Evolutionary conservation across 2,797 vertebrate genomes (phyloP).

Genomic region (Ispidina lecontei): DNA sequence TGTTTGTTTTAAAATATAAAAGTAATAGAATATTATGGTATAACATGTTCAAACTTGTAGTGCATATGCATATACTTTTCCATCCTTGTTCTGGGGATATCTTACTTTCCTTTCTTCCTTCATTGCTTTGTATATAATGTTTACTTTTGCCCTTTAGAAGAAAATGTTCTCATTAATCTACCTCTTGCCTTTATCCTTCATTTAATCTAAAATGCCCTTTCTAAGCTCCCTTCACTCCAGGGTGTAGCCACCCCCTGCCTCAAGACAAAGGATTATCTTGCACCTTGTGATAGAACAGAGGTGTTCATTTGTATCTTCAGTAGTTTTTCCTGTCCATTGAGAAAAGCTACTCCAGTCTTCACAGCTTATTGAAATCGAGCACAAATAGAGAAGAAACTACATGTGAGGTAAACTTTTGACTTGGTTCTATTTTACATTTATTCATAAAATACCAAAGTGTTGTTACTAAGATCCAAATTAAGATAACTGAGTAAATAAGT

Average conservation of each 20-base stretch:
- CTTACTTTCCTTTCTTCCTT: background rate
- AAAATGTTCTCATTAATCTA: background rate
- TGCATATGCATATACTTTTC: background rate
- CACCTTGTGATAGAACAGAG: background rate
- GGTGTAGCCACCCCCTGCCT: background rate
- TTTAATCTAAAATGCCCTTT: background rate
- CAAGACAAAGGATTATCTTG: background rate
- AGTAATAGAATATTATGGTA: background rate
- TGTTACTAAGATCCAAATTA: background rate
- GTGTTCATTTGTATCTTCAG: background rate
- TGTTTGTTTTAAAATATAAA: background rate
- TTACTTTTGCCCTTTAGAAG: background rate
- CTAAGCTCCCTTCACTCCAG: background rate
- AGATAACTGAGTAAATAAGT: background rate
- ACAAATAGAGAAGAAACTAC: background rate
- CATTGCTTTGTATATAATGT: background rate
- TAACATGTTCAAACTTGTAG: background rate
- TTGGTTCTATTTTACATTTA: background rate
- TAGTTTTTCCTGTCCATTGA: background rate
- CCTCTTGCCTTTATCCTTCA: background rate
- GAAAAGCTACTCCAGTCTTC: background rate
- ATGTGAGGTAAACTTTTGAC: background rate
- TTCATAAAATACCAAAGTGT: background rate
- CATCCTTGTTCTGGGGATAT: background rate
- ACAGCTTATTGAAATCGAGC: background rate